Base-by-base conservation (phyloP, 2,888 invertebrate species). In the Lasioglossum marginatum region DNA sequence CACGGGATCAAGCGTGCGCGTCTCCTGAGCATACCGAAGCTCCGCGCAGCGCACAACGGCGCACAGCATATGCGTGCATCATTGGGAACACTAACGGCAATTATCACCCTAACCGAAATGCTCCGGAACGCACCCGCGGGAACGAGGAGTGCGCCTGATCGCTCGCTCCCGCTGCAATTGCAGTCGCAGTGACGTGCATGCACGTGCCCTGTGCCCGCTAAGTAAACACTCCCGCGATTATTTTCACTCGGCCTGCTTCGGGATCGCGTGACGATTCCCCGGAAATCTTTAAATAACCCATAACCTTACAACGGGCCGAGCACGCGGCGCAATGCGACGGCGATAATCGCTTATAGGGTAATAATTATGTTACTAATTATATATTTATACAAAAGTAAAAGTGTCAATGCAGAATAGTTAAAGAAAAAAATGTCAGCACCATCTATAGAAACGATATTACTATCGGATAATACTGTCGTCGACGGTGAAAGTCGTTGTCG, bases 81-180 rank as follows among this genome's bases (percentile, higher is more conserved):
- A 74, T 72, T 60, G 79, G 84, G 87, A 90, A 85, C 91, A 88
- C 91, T 91, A 92, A 91, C 92, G 91, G 92, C 92, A 93, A 94
- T 94, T 94, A 94, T 93, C 93, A 91, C 92, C 90, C 93, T 86
- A 91, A 92, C 92, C 92, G 88, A 92, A 92, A 93, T 92, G 91
- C 90, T 75, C 57, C n/a, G 76, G 78, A 86, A 78, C 60, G 82
- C 68, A 74, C 82, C 86, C 74, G 27, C 63, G 82, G 81, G 72
- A 81, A 34, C 68, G 57, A 27, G 34, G 66, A 23, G 6, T n/a
- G 45, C 37, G 63, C 10, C 52, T 52, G 45, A 31, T 60, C 60
- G 60, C 5, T 27, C 12, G 60, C 27, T 23, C 57, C 4, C 12
- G 60, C 60, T 14, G 70, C 84, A 77, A 76, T 81, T 85, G 86